Evolutionary conservation across 1,140 invertebrate genomes (phyloP), one percentile per base, ranked within the genome.

Genomic region (Samia ricini): DNA sequence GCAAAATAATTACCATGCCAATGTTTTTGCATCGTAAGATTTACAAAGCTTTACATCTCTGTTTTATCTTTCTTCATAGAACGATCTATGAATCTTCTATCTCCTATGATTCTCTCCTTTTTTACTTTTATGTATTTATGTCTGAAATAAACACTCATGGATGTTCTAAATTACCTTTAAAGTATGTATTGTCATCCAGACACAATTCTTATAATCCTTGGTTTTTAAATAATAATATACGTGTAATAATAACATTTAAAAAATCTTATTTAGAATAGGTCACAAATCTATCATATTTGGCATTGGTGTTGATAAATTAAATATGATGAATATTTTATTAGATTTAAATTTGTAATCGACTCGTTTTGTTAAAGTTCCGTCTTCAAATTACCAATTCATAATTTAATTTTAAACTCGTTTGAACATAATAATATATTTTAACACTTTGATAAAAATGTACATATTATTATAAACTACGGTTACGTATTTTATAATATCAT

Each of bases 291-390:
- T 55, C 52, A n/a, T 55, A 55, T 24, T 24, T 23, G 22, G 21
- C 52, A 55, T 55, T 55, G 52, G 24, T 55, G 24, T 55, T 55
- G 52, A 55, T 24, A 24, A 22, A 55, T 12, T 23, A 24, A 55
- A 55, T 55, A 55, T 10, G 12, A 55, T 23, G 22, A 55, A 24
- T 15, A 24, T 55, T 22, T 24, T 55, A n/a, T 7, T 55, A 24
- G n/a, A 55, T 55, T 55, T 55, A 55, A 55, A 55, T 55, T 22
- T 55, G 15, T 55, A 24, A 55, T 55, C 22, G 22, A 55, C 22
- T 8, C 22, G 22, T 55, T n/a, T 22, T 55, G 24, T 55, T 55
- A 24, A 24, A 24, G 52, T 23, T 51, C 21, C 21, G 50, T n/a
- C 24, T 55, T 24, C 24, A 55, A 55, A 55, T 22, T 55, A 22